A percentile compares a stretch with the other conserved stretches of the same genome.
Evolutionary conservation across 37 sponge, comb jelly and placozoan genomes (phyloP).

Genomic region (Chondrilla cf. caribensis): DNA sequence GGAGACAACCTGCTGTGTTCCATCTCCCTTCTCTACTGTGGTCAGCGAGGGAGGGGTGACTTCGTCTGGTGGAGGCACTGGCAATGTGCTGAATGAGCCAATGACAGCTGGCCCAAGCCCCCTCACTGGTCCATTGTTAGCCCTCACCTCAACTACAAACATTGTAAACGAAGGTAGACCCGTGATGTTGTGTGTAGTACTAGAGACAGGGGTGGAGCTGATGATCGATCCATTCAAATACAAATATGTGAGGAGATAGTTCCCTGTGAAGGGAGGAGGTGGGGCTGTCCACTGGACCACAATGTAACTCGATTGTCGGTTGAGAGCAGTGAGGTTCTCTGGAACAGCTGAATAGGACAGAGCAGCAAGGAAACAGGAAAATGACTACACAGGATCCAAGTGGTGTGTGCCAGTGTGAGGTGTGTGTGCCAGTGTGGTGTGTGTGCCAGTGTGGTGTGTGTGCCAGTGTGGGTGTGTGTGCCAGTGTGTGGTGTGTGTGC

Average conservation of each 20-base stretch:
- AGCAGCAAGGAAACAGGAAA: neutral
- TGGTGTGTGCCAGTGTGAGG: too few species aligned
- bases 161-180: slow-evolving; percentile 1
- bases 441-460: too few species aligned
- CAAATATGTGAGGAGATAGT: neutral
- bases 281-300: neutral
- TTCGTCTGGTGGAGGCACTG: neutral
- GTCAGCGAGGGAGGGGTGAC: neutral
- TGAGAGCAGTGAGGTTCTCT: neutral
- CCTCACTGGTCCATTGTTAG: neutral
- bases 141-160: neutral
- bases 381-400: too few species aligned
- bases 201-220: neutral
- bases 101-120: neutral
- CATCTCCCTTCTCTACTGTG: neutral
- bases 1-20: neutral
- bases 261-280: slow-evolving; percentile 1
- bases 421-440: too few species aligned
- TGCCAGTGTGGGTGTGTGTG: too few species aligned
- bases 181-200: neutral
- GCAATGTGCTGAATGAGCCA: neutral
- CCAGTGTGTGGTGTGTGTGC: too few species aligned
- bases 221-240: neutral
- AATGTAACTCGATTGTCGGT: neutral
- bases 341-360: neutral